These are phyloP conservation scores for Cerastis leucographa DNA, from an alignment of 2,888 invertebrate species.

Conservation along the genomic window DNA sequence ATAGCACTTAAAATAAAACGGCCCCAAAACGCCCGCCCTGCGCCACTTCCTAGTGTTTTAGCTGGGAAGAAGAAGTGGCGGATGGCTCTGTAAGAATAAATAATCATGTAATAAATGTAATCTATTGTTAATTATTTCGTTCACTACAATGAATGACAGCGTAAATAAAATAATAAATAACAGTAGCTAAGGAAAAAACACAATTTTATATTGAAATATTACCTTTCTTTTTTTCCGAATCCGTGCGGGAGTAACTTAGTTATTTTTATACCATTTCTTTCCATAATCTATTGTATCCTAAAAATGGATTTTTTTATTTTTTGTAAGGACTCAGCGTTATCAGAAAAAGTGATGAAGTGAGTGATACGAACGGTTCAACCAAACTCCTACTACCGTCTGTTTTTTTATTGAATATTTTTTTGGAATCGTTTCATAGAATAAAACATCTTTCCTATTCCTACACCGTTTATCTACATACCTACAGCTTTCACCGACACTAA, in stretches of 20 bases:
- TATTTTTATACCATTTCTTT: slow-evolving; percentile 3
- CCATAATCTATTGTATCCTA: not conserved
- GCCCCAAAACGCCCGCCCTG: no score
- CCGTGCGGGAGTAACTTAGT: not conserved
- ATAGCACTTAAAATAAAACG: not conserved
- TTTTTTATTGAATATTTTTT: not conserved
- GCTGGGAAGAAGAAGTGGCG: no score
- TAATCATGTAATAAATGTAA: not conserved
- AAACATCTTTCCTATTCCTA: not conserved
- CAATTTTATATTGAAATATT: not conserved
- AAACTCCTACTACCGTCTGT: not conserved
- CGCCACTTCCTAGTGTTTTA: no score
- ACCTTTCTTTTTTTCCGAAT: not conserved
- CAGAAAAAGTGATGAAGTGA: not conserved
- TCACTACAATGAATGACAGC: not conserved
- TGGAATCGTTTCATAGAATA: not conserved
- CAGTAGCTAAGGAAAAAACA: not conserved
- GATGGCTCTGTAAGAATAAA: not conserved
- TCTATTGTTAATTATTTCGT: not conserved
- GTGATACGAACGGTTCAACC: not conserved
- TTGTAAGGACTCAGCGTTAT: not conserved
- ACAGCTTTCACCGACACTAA: not conserved
- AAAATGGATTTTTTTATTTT: not conserved
- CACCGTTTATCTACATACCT: not conserved
- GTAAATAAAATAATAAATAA: not conserved